phyloP scores from a whole-genome alignment of 2,797 vertebrate species.

The Peromyscus melanophrys region DNA sequence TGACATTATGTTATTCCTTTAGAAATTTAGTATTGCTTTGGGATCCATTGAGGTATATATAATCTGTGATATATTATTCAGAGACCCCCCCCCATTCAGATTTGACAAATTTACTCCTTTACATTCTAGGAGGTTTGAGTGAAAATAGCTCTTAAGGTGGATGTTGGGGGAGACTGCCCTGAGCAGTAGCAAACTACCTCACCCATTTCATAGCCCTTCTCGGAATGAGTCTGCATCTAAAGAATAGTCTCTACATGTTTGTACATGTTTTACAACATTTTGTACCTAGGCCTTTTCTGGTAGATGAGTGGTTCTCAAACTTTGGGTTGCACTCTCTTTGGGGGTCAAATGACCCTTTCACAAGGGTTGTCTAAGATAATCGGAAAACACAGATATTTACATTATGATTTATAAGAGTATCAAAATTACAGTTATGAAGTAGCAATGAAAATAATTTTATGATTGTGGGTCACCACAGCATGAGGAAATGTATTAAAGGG shows the following conservation, averaged over 20 bases:
- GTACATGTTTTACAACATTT: neutral
- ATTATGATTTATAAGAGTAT: neutral
- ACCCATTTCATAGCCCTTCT: neutral
- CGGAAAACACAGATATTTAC: neutral
- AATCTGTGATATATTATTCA: neutral
- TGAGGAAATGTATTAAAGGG: neutral
- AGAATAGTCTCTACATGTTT: neutral
- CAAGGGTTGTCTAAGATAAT: neutral
- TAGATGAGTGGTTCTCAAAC: neutral
- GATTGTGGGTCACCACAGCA: neutral
- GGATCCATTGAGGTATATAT: neutral
- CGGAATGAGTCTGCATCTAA: neutral
- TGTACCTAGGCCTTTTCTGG: conserved; percentile 6
- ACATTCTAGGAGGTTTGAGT: neutral
- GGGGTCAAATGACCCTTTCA: neutral
- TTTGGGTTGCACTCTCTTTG: neutral
- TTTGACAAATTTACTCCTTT: neutral
- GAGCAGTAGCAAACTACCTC: neutral
- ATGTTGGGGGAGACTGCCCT: neutral
- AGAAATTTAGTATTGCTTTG: neutral
- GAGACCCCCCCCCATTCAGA: neutral
- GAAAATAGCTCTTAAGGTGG: neutral
- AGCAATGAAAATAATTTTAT: neutral
- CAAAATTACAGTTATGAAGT: neutral
- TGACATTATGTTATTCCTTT: neutral